Base-by-base conservation (phyloP, 2,888 invertebrate species). In the Dryobota labecula region DNA sequence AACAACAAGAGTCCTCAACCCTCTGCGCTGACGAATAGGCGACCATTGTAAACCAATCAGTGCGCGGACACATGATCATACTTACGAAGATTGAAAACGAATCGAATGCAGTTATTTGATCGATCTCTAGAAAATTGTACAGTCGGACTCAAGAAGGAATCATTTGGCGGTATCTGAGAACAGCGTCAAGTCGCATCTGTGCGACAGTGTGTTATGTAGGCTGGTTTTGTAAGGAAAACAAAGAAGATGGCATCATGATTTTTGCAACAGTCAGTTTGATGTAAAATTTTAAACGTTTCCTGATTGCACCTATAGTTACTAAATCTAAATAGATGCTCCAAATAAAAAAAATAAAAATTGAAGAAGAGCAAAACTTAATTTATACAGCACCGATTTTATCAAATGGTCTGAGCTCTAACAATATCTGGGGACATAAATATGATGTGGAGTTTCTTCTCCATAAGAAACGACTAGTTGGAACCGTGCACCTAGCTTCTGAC, bases 251-350 rank as follows among this genome's bases (percentile, higher is more conserved):
- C 24, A 15, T 24, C 8, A 9, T 20, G 27, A 27, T 60, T 38
- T 27, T 57, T 58, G 27, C n/a, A 30, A 64, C 15, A 11, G 27
- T 41, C 4, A 15, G 2, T 0, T 45, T 20, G 11, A 27, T 36
- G 45, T 30, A 41, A 62, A 6, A 2, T 24, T 63, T 36, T 36
- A 41, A n/a, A 41, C 2, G 15, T 68, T 67, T 68, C 36, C 36
- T 66, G 3, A 18, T 13, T 61, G 24, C 24, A 30, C 9, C 30
- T 36, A 20, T 15, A 33, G 20, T 64, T n/a, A 64, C 27, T 27
- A 15, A 43, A 66, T 70, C 9, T 33, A 24, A 70, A 51, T 20
- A 33, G 1, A 20, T 7, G 15, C 20, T 68, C 9, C 24, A 24
- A 27, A 11, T 27, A 47, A 38, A 11, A 11, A 27, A n/a, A 33